Evolutionary conservation across 2,113 vertebrate genomes (phyloP).

Genomic region (Ranitomeya imitator): DNA sequence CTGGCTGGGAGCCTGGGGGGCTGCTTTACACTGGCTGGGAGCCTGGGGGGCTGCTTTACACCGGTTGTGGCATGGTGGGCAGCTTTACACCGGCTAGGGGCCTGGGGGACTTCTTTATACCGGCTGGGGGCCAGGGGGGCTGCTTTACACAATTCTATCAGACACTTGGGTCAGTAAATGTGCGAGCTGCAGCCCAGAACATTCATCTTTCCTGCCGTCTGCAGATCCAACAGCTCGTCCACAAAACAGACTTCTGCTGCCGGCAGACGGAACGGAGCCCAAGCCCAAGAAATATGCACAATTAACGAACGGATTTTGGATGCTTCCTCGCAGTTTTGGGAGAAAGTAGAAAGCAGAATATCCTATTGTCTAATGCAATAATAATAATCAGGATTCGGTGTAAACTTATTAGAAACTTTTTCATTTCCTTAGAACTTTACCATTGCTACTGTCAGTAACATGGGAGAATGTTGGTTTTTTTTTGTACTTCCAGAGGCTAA

Average conservation of each 20-base stretch:
- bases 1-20: too few species aligned
- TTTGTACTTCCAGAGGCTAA: too few species aligned
- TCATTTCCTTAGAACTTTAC: too few species aligned
- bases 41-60: too few species aligned
- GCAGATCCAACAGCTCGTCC: constrained; percentile 11
- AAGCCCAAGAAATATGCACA: background rate
- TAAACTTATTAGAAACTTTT: too few species aligned
- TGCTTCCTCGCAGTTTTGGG: background rate
- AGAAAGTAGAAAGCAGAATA: background rate
- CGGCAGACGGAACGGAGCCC: background rate
- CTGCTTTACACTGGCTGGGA: too few species aligned
- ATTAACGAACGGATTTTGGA: background rate
- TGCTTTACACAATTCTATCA: constrained; percentile 33
- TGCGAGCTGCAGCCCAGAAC: constrained; percentile 57
- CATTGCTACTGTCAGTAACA: too few species aligned
- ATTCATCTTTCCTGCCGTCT: constrained; percentile 58
- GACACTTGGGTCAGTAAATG: constrained; percentile 60
- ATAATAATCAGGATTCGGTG: background rate
- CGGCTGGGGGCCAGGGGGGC: too few species aligned
- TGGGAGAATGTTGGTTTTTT: too few species aligned
- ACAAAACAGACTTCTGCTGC: background rate
- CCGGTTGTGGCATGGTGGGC: too few species aligned
- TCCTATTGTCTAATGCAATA: background rate
- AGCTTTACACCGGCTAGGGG: too few species aligned
- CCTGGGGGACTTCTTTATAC: too few species aligned